phyloP scores from a whole-genome alignment of 2,113 vertebrate genomes.

The Hippocampus barbouri region DNA sequence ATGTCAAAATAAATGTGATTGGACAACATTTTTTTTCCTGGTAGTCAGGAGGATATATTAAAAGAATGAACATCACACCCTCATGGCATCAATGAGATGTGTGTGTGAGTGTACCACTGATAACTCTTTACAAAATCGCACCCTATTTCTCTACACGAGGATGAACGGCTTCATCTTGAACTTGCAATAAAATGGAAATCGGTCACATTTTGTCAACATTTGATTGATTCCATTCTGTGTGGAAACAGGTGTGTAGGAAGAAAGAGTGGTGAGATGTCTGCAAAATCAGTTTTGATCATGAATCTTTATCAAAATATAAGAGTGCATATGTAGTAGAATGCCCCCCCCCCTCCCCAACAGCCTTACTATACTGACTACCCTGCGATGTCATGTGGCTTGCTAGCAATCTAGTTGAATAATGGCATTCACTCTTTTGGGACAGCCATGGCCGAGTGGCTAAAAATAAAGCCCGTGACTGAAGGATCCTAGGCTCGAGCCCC shows the following conservation, averaged over 20 bases:
- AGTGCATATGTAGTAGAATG: neutral
- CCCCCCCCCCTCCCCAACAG: neutral
- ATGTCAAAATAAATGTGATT: no score
- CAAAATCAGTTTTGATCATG: neutral
- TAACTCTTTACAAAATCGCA: conserved; percentile 32
- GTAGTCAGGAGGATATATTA: no score
- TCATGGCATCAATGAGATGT: conserved; percentile 48
- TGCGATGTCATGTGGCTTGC: neutral
- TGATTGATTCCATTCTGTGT: neutral
- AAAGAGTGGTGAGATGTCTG: conserved; percentile 2
- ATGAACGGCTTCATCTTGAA: neutral
- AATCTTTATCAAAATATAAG: neutral
- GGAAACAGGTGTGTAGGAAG: conserved; percentile 9
- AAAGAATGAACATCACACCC: conserved; percentile 66
- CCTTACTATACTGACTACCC: neutral
- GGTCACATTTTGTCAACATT: conserved; percentile 6
- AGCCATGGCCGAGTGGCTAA: neutral
- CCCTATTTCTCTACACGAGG: conserved; percentile 14
- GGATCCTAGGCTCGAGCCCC: neutral
- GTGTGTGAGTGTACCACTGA: conserved; percentile 30
- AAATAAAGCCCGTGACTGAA: neutral
- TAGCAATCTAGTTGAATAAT: neutral
- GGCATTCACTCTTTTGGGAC: neutral
- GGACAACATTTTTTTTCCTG: no score
- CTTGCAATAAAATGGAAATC: neutral